phyloP scores from a whole-genome alignment of 1,140 invertebrate species.

The Neotoxoptera formosana region DNA sequence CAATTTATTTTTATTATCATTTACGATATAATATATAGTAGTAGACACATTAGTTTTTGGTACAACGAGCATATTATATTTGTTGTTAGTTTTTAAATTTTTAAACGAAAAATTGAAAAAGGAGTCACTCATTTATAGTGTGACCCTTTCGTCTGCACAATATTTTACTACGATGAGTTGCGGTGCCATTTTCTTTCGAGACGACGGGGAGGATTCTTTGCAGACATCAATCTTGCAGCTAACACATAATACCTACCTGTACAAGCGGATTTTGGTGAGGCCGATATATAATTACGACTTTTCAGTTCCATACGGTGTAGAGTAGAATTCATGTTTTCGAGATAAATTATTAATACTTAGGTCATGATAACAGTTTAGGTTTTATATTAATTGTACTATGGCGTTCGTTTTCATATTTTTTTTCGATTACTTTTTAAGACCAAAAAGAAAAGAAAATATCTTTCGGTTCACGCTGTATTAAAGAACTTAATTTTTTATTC shows the following conservation, averaged over 20 bases:
- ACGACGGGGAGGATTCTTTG: background rate
- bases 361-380: background rate
- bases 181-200: background rate
- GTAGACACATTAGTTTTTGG: background rate
- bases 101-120: background rate
- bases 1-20: background rate
- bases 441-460: background rate
- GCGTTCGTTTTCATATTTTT: too few species aligned
- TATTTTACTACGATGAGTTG: background rate
- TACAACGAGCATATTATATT: background rate
- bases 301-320: background rate
- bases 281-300: background rate
- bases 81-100: background rate
- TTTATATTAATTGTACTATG: too few species aligned
- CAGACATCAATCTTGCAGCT: background rate
- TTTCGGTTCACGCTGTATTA: background rate
- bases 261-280: background rate
- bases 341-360: background rate
- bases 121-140: background rate
- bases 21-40: too few species aligned
- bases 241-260: background rate
- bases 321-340: background rate
- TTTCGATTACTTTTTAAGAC: too few species aligned
- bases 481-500: background rate
- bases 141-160: background rate